Evolutionary conservation across 2,888 invertebrate species (phyloP), one percentile per base, ranked within the genome.

Genomic region (Aphrophora alni): DNA sequence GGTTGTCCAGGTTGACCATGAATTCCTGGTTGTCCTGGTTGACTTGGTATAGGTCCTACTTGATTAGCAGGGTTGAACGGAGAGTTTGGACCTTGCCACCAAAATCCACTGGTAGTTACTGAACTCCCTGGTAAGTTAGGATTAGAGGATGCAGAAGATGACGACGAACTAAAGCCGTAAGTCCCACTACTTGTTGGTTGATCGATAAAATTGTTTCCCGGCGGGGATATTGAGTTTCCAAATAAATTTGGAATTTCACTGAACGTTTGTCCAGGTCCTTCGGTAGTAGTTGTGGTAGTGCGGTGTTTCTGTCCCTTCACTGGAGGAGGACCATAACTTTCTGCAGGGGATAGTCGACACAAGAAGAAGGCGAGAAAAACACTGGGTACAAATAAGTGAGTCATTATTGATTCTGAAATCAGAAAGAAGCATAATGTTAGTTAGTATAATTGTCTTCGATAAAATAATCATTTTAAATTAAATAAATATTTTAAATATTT

Each of bases 71-170:
- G 89, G 84, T 91, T 91, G 86, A 93, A 90, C 0, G 92, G 92
- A 0, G 91, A 91, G 83, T 92, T 88, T 28, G 90, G 88, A 82
- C 89, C 89, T 89, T 91, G 90, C 92, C 92, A 92, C 92, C 92
- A 92, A 87, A 90, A 92, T 86, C 87, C 69, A n/a, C n/a, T n/a
- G 38, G 74, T 74, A n/a, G 77, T 10, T 28, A 68, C 17, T 17
- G 25, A 17, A 33, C 38, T 69, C 14, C 71, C 51, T 0, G 70
- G 44, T 24, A 10, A 24, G 68, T 59, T 77, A 3, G 17, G 44
- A 17, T 2, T 2, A 0, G 21, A 14, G 0, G 33, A 12, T 1
- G 38, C 0, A 0, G 44, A 78, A 12, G 25, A 10, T 17, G 28
- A 5, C 17, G 26, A 59, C 5, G 10, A n/a, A 25, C 44, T 24